These are phyloP conservation scores for Lasiurus borealis DNA, from an alignment of 2,113 vertebrate species.

Conservation along the genomic window DNA sequence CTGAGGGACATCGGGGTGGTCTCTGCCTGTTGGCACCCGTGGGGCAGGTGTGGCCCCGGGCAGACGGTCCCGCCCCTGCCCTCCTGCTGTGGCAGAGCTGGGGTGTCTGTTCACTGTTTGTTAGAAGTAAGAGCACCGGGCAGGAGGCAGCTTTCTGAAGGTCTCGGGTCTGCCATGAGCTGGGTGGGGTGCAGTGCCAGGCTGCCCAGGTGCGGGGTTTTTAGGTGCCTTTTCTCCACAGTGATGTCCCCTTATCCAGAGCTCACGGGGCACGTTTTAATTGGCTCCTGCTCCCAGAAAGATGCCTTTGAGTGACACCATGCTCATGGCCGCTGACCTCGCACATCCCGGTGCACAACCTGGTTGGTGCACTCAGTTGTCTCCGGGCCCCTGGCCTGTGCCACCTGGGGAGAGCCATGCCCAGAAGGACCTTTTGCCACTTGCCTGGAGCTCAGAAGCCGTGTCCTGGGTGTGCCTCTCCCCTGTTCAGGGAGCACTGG, in stretches of 20 bases:
- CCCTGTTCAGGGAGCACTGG: background rate
- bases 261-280: constrained; percentile 69
- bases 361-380: background rate
- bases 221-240: constrained; percentile 35
- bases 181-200: constrained; percentile 52
- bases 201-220: constrained; percentile 50
- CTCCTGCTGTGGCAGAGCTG: background rate
- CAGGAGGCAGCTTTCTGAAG: background rate
- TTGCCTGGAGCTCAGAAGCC: background rate
- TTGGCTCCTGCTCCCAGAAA: constrained; percentile 64
- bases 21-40: background rate
- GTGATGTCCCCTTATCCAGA: constrained; percentile 54
- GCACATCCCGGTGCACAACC: background rate
- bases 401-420: background rate
- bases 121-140: background rate
- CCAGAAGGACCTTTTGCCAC: background rate
- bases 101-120: background rate
- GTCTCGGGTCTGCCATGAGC: background rate
- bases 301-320: constrained; percentile 67
- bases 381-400: background rate
- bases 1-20: background rate
- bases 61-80: background rate
- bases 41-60: background rate
- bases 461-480: background rate
- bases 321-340: constrained; percentile 44